Base-by-base conservation (phyloP, 2,888 invertebrate genomes). In the Clepsis dumicolana region DNA sequence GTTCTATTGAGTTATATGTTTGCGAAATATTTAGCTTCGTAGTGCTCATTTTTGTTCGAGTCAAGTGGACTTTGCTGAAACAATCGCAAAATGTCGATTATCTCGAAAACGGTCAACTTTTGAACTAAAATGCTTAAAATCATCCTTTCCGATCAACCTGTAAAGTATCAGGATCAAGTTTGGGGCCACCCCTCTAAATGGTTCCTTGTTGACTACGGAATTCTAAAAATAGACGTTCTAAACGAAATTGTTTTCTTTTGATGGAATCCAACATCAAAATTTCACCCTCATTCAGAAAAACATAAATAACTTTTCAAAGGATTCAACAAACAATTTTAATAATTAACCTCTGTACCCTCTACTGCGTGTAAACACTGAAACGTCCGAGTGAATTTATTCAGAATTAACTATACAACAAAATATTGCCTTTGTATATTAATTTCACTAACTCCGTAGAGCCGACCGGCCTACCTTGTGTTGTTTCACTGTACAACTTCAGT, bases 381-480 rank as follows among this genome's bases (percentile, higher is more conserved):
- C 32, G 53, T 53, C 38, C 41, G 25, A 52, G 16, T 63, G 53
- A 53, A 53, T 54, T 63, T 53, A 53, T 41, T 53, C 16, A 8
- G 32, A 63, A 63, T 63, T 53, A 62, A 53, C 63, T 63, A 38
- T 12, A 53, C 14, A 48, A 35, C 53, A 38, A 53, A 63, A 63
- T 61, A 61, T 61, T 61, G 32, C 63, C 63, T 53, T 41, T 63
- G 38, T 52, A 63, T 63, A 53, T 53, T 41, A 63, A 52, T 63
- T 62, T 52, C 24, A 52, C 38, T 35, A 63, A 63, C 38, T 52
- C 62, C 24, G 25, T 52, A 16, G 50, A 61, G 18, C 18, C 44
- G 18, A 60, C 35, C 57, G 32, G 29, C 44, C 60, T 60, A 21
- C 48, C 60, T 61, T 48, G 18, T 61, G 60, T 61, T 48, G 29